Conservation (phyloP, 2,888 invertebrate genomes). For the Pheosia gnoma region DNA sequence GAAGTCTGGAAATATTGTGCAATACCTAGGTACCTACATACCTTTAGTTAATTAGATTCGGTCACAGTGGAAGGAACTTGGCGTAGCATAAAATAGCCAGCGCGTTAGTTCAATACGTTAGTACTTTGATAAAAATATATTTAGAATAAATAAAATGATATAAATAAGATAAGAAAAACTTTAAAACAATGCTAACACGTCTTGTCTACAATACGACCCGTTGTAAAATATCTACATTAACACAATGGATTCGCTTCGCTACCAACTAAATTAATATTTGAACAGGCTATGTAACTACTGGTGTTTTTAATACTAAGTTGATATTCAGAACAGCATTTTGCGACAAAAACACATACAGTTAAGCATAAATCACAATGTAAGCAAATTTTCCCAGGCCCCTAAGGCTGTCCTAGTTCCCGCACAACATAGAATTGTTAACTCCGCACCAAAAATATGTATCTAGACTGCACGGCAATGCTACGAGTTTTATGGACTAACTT, state of each 20-base stretch:
- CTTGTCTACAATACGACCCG: constrained; percentile 4
- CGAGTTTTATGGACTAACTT: neutral
- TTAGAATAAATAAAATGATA: neutral
- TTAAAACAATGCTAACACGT: constrained; percentile 2
- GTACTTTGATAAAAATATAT: neutral
- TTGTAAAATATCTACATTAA: constrained; percentile 5
- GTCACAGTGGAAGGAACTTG: too few species aligned
- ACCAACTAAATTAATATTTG: constrained; percentile 1
- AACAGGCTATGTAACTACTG: constrained; percentile 1
- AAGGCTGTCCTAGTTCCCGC: constrained; percentile 40
- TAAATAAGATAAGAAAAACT: constrained; percentile 1
- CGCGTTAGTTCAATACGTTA: too few species aligned
- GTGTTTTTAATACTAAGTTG: constrained; percentile 9
- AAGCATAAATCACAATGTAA: constrained; percentile 15
- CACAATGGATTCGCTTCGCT: constrained; percentile 1
- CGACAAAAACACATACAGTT: constrained; percentile 4
- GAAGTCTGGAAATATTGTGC: too few species aligned
- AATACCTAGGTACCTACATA: neutral
- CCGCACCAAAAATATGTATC: constrained; percentile 17
- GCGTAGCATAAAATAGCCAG: too few species aligned
- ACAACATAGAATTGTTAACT: constrained; percentile 29
- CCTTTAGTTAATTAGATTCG: too few species aligned
- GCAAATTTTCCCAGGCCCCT: constrained; percentile 27
- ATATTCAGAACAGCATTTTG: constrained; percentile 11
- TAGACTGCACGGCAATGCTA: neutral